phyloP scores from a whole-genome alignment of 2,113 vertebrate species.

The Notothenia rossii region DNA sequence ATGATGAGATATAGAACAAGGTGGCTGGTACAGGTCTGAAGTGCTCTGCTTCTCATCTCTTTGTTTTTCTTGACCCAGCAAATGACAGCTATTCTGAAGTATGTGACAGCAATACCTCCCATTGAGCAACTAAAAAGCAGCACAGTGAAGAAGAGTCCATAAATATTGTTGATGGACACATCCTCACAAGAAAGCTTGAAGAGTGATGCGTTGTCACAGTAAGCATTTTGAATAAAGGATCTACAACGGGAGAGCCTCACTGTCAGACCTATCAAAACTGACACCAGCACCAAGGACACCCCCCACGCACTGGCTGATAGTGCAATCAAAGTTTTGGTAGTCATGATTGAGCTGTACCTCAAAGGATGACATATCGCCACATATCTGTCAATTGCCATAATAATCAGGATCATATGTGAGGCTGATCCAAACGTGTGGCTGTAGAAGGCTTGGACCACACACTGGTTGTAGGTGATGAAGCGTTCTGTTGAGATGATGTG shows the following conservation, averaged over 20 bases:
- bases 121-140: conserved; percentile 73
- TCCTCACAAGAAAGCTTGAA: conserved; percentile 77
- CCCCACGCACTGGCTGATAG: conserved; percentile 69
- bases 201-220: conserved; percentile 72
- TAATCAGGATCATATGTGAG: conserved; percentile 70
- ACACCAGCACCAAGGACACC: conserved; percentile 61
- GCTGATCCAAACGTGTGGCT: conserved; percentile 73
- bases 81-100: conserved; percentile 68
- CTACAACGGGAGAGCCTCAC: conserved; percentile 66
- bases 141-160: conserved; percentile 75
- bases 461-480: conserved; percentile 64
- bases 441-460: conserved; percentile 70
- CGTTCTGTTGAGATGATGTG: conserved; percentile 61
- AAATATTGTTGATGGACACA: conserved; percentile 73
- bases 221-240: conserved; percentile 60
- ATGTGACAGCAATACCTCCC: conserved; percentile 62
- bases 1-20: conserved; percentile 74
- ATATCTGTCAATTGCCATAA: conserved; percentile 77
- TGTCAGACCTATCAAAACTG: conserved; percentile 66
- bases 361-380: conserved; percentile 73
- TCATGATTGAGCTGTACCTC: conserved; percentile 73
- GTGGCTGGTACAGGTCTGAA: conserved; percentile 76
- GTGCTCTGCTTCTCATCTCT: conserved; percentile 66
- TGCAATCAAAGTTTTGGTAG: conserved; percentile 44
- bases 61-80: conserved; percentile 73